Base-by-base conservation (phyloP, 2,797 vertebrate genomes). In the Dendrocincla tyrannina region DNA sequence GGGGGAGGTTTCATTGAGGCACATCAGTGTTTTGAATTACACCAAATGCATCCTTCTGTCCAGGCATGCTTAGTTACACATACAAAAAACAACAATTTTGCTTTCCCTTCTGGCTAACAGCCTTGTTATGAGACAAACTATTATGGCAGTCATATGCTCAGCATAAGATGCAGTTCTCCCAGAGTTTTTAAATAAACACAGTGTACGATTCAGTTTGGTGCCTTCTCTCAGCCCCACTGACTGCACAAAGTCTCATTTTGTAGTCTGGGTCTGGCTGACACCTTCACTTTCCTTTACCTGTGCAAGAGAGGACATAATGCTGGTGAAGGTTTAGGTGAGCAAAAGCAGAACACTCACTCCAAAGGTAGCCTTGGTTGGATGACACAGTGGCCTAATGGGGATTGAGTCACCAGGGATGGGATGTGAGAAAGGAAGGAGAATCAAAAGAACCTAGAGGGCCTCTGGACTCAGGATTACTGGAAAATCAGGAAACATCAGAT, bases 41-140 rank as follows among this genome's bases (percentile, higher is more conserved):
- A 33, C 94, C 85, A 94, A 87, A 91, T 39, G 16, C 75, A 84
- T 75, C 80, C 77, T 97, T 88, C 85, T 95, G 80, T 90, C 88
- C 63, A 17, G 74, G 76, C 77, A 70, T 50, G 42, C 85, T 95
- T 95, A 95, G 93, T 92, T 94, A 95, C 88, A 74, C 77, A 47
- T 39, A 69, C 28, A 49, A 93, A 91, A 93, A 8, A 5, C n/a
- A 91, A 80, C 58, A 50, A 53, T 95, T 95, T 86, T 11, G 0
- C 70, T 94, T 55, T 95, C 82, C 92, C 88, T 96, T 92, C 91
- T 96, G 91, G 91, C 95, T 95, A 93, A 68, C 80, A 91, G 56
- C 73, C 85, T 95, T 74, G 77, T 91, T 93, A 94, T 33, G 70
- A 91, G 85, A 55, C 49, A 90, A 88, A 91, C 89, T 91, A 73